Base-by-base conservation (phyloP, 2,888 invertebrate genomes). In the Strigamia crassipes region DNA sequence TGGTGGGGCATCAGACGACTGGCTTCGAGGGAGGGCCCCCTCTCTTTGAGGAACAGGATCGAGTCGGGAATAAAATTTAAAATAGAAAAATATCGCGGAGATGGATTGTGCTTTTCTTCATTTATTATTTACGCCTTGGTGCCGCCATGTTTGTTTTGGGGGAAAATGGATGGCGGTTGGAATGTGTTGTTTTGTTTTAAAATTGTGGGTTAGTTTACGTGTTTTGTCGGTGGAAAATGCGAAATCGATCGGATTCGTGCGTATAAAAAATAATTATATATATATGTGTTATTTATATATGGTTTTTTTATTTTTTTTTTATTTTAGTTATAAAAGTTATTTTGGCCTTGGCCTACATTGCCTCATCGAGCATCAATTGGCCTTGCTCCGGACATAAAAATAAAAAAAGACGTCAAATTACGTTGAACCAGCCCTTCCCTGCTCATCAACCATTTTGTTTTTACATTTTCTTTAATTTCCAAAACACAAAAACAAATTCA, bases 371-470 rank as follows among this genome's bases (percentile, higher is more conserved):
- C 73, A 73, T 73, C 73, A 73, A 15, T 73, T 73, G 73, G 73
- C 73, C 73, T 73, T 73, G 73, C 73, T 73, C 73, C 73, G 73
- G 73, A 73, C 73, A 73, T 73, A 73, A 73, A 73, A 73, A 73
- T 15, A 73, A 73, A 73, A 73, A 73, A 73, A 73, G 31, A 73
- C 31, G 12, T 31, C 73, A 73, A 31, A 73, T 73, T 73, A 73
- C 73, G 31, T 73, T 73, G 73, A 73, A 73, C 73, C 31, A 73
- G 27, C 73, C 31, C n/a, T 31, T 73, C 73, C 56, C 56, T 56
- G 9, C 31, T 73, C 73, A 73, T 31, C 73, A 13, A 23, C 73
- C 31, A 12, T n/a, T 27, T 15, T 73, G 12, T 27, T 73, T 27
- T 31, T n/a, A 2, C 0, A 1, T 13, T 31, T 31, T 73, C 12